A percentile compares a stretch with the other conserved stretches of the same genome.
Evolutionary conservation across 92 coral and sea anemone genomes (phyloP).

Genomic region (Hydrozoanthus gracilis): DNA sequence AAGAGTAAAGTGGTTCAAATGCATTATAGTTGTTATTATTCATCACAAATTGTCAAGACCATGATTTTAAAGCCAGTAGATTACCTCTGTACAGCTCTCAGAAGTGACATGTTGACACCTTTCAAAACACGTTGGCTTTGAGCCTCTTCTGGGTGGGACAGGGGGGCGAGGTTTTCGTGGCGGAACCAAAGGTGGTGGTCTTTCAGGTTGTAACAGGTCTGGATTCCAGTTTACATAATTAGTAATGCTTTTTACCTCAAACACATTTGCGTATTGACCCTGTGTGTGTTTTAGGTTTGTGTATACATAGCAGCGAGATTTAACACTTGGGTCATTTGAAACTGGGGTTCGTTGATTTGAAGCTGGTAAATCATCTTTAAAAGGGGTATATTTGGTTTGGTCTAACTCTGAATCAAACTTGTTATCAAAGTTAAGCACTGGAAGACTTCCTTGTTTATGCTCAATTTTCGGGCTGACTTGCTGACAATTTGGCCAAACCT

Average conservation of each 20-base stretch:
- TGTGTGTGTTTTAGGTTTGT: constrained; percentile 32
- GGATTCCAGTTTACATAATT: constrained; percentile 40
- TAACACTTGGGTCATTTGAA: constrained; percentile 10
- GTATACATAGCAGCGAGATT: constrained; percentile 45
- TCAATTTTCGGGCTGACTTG: background rate
- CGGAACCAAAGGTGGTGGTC: constrained; percentile 39
- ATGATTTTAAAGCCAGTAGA: background rate
- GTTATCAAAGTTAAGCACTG: constrained; percentile 15
- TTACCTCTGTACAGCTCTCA: constrained; percentile 6
- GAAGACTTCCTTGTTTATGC: constrained; percentile 4
- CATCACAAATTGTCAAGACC: no score
- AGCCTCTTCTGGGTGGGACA: constrained; percentile 26
- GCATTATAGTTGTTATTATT: background rate
- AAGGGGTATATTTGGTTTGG: background rate
- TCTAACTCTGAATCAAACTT: background rate
- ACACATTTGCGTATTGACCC: constrained; percentile 27
- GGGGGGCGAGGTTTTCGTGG: constrained; percentile 36
- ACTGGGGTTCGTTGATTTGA: background rate
- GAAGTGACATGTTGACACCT: background rate
- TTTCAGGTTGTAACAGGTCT: constrained; percentile 1
- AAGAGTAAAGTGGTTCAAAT: background rate
- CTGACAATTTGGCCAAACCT: background rate
- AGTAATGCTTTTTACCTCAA: constrained; percentile 31
- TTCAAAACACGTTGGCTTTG: constrained; percentile 6
- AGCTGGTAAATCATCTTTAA: background rate